These are phyloP conservation scores for Apodemus agrarius DNA, from an alignment of 2,797 vertebrate species.

Conservation along the genomic window DNA sequence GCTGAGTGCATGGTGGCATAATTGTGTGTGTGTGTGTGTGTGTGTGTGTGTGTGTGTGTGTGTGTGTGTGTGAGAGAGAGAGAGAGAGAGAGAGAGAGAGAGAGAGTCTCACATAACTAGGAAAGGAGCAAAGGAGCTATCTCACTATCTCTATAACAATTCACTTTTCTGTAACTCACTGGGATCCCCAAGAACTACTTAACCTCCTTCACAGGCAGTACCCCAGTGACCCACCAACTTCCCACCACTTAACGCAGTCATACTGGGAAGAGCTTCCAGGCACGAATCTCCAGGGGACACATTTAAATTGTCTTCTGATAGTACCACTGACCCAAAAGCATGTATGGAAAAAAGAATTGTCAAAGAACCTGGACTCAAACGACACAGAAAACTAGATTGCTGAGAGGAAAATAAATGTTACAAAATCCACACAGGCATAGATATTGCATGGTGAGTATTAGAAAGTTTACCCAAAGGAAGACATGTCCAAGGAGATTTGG, in stretches of 20 bases:
- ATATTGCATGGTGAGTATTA: neutral
- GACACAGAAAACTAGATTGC: neutral
- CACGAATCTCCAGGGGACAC: neutral
- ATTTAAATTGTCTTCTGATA: neutral
- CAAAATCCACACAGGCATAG: neutral
- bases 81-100: neutral
- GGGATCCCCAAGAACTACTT: neutral
- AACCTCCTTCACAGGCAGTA: neutral
- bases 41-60: too few species aligned
- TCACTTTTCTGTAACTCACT: neutral
- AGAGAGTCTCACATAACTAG: neutral
- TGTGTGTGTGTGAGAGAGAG: too few species aligned
- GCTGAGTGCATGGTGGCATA: neutral
- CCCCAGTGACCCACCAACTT: neutral
- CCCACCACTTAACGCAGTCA: neutral
- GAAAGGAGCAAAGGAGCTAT: neutral
- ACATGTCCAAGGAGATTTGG: slow-evolving; percentile 35
- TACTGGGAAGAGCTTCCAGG: neutral
- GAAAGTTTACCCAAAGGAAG: neutral
- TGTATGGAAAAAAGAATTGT: neutral
- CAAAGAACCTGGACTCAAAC: neutral
- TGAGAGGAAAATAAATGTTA: neutral
- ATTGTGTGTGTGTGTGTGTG: too few species aligned
- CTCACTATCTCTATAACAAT: neutral
- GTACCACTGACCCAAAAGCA: neutral